Evolutionary conservation across 2,888 invertebrate species (phyloP), one percentile per base, ranked within the genome.

Genomic region (Sericinus montela): DNA sequence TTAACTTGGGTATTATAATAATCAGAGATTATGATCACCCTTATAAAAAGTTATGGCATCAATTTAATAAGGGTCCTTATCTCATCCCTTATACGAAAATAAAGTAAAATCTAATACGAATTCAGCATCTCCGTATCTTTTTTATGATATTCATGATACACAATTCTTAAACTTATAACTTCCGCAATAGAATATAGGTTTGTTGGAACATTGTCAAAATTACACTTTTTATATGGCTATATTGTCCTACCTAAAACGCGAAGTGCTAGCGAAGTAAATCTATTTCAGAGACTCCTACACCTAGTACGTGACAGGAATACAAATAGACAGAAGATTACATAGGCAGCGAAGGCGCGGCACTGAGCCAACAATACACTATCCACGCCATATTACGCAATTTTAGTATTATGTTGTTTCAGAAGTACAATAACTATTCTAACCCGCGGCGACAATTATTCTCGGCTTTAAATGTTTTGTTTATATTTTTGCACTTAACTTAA

Each of bases 261-360:
- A 58, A 51, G 59, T 52, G 54, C 55, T 34, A 49, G 49, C 52
- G 57, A 61, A 65, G 62, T 62, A 67, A 74, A 72, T 72, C 70
- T 66, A 68, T 72, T 68, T 65, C 63, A 61, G 59, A 59, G 65
- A 68, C 69, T 73, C 58, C 59, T 56, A 57, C 57, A 50, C 51
- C 55, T 52, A 54, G 53, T 61, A 76, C 80, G 80, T 80, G 80
- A 71, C 66, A 47, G 47, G 64, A 71, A 77, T 78, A 63, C 64
- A 64, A 72, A 75, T 61, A 48, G 52, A 48, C 44, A 39, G 56
- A 56, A 60, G 59, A 56, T 60, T 59, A 52, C 48, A 41, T 45
- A 39, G 47, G 44, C 47, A 48, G 30, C 25, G 41, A 30, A 45
- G 50, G 39, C 49, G 37, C 15, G 44, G 19, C 39, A 39, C 19